Evolutionary conservation across 2,888 invertebrate genomes (phyloP), one percentile per base, ranked within the genome.

Genomic region (Microchrysa polita): DNA sequence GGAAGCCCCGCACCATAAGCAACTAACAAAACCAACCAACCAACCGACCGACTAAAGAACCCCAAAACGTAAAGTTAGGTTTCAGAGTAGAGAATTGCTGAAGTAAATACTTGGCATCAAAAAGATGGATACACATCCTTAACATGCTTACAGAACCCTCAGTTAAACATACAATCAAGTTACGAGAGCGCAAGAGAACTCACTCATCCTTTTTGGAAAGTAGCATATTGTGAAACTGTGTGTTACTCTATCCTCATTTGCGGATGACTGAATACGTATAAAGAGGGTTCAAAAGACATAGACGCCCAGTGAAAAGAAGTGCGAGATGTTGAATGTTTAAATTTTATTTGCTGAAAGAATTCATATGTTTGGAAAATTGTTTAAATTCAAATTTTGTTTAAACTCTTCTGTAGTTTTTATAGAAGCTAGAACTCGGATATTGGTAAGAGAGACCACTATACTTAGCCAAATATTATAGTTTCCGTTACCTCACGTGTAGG

Each of bases 111-210:
- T 69, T 69, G 27, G 69, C 57, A 69, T 55, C 27, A 34, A 34
- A 34, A 69, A 55, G 69, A 44, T 69, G 69, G 69, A 69, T 69
- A 69, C 69, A 69, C 69, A 69, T 69, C 55, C 69, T 69, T 69
- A 57, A 69, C 57, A 55, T 67, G 53, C 53, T 67, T 67, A 55
- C 57, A 44, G 55, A 69, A 69, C 69, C 69, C 69, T 69, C 69
- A 69, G 69, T 72, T 44, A 48, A 59, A 57, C 60, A 72, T 42
- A 72, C 72, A 72, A 72, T 72, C 72, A 42, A 72, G 72, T 72
- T 72, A 72, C 34, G n/a, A 44, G n/a, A n/a, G n/a, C n/a, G 18
- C 23, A 34, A 67, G 16, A 18, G 18, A 1, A 16, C 12, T 55
- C 55, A 20, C 10, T 65, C 65, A 57, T 55, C 69, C 55, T 69